Base-by-base conservation (phyloP, 2,797 vertebrate genomes). In the Pseudochromis fuscus region DNA sequence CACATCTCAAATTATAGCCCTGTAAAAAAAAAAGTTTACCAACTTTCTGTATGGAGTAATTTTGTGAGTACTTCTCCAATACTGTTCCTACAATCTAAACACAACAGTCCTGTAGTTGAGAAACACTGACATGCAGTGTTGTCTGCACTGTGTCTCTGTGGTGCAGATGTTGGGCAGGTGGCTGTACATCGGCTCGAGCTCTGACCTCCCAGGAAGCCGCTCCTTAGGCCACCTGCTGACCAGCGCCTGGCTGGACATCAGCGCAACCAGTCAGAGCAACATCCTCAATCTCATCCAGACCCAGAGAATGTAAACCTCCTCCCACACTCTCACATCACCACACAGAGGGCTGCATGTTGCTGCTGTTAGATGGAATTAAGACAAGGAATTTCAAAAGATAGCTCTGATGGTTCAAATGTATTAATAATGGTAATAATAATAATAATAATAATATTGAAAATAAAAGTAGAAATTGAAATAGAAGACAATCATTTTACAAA, bases 191-290 rank as follows among this genome's bases (percentile, higher is more conserved):
- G 90, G 83, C 0, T 86, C 72, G 9, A 90, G 83, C 73, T 90
- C 90, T n/a, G 60, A 91, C 69, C 45, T 91, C 27, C 91, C 90
- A 1, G 91, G 90, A 44, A 90, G 87, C 42, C 86, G 87, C 38
- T 91, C 88, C 4, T 30, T 91, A 53, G 63, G 4, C 45, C 46
- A 28, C 58, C 49, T 91, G 60, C 7, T 91, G 70, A 79, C 45
- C 49, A 89, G 62, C 1, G 19, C 15, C 48, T 89, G 81, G 87
- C 1, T 92, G 31, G 31, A 91, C 42, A 0, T 89, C 40, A 75
- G 50, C 3, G 33, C 70, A 27, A 87, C 87, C 30, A 1, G 37
- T 21, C 66, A 85, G 35, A 85, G 66, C 62, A 87, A 87, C 53
- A 7, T 85, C 58, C 82, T 91, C 46, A 78, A 49, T 10, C 1